Base-by-base conservation (phyloP, 2,113 vertebrate genomes). In the Cisticola juncidis region DNA sequence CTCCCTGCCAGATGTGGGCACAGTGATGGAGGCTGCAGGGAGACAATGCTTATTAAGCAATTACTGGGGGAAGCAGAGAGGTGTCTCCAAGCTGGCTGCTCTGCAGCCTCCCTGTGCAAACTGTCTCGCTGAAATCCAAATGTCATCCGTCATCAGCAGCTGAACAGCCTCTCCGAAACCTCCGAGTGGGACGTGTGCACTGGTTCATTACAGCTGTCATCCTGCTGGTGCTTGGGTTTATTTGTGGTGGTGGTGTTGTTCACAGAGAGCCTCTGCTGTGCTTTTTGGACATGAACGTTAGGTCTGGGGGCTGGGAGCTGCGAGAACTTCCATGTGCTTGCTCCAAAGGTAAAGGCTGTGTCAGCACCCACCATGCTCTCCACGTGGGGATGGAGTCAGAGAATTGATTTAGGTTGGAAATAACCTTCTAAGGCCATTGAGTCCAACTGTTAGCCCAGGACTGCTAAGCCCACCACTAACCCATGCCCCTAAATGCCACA, bases 151-250 rank as follows among this genome's bases (percentile, higher is more conserved):
- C 94, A 96, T 36, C 93, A 81, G 94, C 83, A 78, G 92, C 86
- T 26, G 77, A 91, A n/a, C 94, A 84, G 92, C 84, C 89, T 95
- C 84, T 82, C 73, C 26, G 70, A 91, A 96, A 84, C 77, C 93
- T 96, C 95, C 5, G 19, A 96, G 96, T 68, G 91, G 96, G 94
- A 93, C 57, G 86, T 81, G 61, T 16, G 73, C 40, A 4, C 81
- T 77, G 95, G 91, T 92, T 95, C 91, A 76, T 97, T 95, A 95
- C 96, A 95, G 91, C 91, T 95, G 96, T 95, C 89, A 84, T 56
- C 89, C 81, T 50, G 86, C 93, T 45, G 93, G 77, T 81, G 93
- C 95, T 81, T 51, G 73, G 73, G 72, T 96, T 95, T 92, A 92
- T 89, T 95, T 95, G 89, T 96, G 92, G 86, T 14, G 2, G 35